Evolutionary conservation across 2,797 vertebrate species (phyloP).

Genomic region (Emydoidea blandingii): DNA sequence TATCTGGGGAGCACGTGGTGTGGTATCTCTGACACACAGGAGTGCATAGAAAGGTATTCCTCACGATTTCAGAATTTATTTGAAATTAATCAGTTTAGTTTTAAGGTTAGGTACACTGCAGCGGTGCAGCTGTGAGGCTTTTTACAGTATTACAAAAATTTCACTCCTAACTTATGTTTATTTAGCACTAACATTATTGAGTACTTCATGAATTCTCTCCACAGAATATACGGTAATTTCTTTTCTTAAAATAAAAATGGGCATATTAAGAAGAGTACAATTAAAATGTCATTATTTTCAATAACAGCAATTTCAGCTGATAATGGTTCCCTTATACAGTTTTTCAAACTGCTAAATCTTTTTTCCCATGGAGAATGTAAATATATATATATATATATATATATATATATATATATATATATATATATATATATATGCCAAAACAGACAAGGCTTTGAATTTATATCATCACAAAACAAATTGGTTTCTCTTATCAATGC

Average conservation of each 20-base stretch:
- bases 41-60: neutral
- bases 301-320: constrained; percentile 42
- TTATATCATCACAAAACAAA: constrained; percentile 22
- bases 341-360: constrained; percentile 54
- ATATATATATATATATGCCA: neutral
- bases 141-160: neutral
- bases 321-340: neutral
- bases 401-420: no score
- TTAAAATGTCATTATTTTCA: constrained; percentile 73
- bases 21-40: rapidly evolving
- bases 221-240: constrained; percentile 40
- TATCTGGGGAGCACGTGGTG: no score
- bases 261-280: constrained; percentile 61
- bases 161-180: constrained; percentile 37
- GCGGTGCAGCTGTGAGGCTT: neutral
- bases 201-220: constrained; percentile 53
- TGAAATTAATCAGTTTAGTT: neutral
- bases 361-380: neutral
- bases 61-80: neutral
- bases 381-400: neutral
- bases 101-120: neutral
- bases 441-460: constrained; percentile 30
- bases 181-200: constrained; percentile 28
- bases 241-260: constrained; percentile 59
- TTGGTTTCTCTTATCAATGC: constrained; percentile 7